These are phyloP conservation scores for Tachina grossa DNA, from an alignment of 2,888 invertebrate species.

Conservation along the genomic window DNA sequence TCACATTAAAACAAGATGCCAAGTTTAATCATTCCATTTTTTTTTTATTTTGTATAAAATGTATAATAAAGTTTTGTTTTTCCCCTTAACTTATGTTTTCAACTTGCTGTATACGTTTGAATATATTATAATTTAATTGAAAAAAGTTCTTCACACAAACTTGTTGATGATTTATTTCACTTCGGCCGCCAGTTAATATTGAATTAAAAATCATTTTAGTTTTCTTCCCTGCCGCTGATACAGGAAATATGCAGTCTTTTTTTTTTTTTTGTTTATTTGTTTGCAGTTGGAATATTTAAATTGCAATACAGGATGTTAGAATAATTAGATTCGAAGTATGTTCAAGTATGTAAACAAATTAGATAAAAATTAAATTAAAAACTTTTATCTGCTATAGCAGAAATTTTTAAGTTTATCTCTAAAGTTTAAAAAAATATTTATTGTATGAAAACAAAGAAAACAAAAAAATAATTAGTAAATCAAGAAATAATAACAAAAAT, in stretches of 20 bases:
- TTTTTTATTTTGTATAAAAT: slow-evolving; percentile 1
- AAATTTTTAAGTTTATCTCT: too few species aligned
- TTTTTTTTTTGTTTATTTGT: slow-evolving; percentile 29
- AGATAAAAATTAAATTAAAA: slow-evolving; percentile 13
- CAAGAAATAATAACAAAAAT: too few species aligned
- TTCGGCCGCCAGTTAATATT: slow-evolving; percentile 22
- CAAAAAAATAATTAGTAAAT: too few species aligned
- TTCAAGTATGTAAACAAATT: neutral
- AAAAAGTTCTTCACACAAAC: slow-evolving; percentile 16
- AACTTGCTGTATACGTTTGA: slow-evolving; percentile 30
- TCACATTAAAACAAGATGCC: slow-evolving; percentile 1
- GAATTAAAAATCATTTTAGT: slow-evolving; percentile 25
- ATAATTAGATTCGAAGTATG: too few species aligned
- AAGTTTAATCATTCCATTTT: neutral
- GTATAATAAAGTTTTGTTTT: slow-evolving; percentile 4
- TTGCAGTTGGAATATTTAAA: slow-evolving; percentile 5
- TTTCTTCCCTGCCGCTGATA: slow-evolving; percentile 47
- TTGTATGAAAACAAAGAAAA: too few species aligned
- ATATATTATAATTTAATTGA: slow-evolving; percentile 35
- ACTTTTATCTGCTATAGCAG: neutral
- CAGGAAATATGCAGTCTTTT: slow-evolving; percentile 53
- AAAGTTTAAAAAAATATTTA: too few species aligned
- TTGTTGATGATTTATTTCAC: slow-evolving; percentile 39
- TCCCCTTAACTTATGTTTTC: slow-evolving; percentile 13
- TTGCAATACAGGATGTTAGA: slow-evolving; percentile 26